These are phyloP conservation scores for Cettia cetti DNA, from an alignment of 2,113 vertebrate genomes.

Conservation along the genomic window DNA sequence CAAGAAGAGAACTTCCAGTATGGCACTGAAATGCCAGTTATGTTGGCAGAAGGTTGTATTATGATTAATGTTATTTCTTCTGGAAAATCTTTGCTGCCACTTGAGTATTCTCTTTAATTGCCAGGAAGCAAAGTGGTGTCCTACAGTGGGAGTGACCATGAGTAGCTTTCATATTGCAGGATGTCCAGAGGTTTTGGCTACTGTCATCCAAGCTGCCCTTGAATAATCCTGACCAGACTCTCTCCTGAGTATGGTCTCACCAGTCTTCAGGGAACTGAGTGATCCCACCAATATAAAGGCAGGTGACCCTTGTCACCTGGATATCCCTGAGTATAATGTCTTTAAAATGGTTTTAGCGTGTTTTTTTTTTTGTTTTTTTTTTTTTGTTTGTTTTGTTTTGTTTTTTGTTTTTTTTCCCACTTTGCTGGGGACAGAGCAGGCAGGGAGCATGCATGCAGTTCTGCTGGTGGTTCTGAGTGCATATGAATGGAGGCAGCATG, in stretches of 20 bases:
- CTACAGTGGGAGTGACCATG: not conserved
- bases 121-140: not conserved
- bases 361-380: accelerated
- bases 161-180: not conserved
- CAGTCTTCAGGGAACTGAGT: not conserved
- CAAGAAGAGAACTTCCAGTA: not conserved
- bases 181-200: not conserved
- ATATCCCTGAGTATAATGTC: not conserved
- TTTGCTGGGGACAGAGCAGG: not conserved
- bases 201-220: not conserved
- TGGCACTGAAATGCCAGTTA: not conserved
- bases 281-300: not conserved
- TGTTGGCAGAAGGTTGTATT: not conserved
- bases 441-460: not conserved
- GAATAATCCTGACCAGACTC: not conserved
- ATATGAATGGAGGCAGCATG: accelerated
- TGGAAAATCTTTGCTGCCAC: not conserved
- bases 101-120: not conserved
- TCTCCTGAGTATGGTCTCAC: accelerated
- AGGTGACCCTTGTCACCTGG: not conserved
- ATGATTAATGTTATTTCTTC: not conserved
- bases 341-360: not conserved
- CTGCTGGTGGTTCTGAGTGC: not conserved
- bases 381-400: too few relatives aligned
- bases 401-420: not conserved